phyloP scores from a whole-genome alignment of 2,797 vertebrate species.

The Manis pentadactyla region DNA sequence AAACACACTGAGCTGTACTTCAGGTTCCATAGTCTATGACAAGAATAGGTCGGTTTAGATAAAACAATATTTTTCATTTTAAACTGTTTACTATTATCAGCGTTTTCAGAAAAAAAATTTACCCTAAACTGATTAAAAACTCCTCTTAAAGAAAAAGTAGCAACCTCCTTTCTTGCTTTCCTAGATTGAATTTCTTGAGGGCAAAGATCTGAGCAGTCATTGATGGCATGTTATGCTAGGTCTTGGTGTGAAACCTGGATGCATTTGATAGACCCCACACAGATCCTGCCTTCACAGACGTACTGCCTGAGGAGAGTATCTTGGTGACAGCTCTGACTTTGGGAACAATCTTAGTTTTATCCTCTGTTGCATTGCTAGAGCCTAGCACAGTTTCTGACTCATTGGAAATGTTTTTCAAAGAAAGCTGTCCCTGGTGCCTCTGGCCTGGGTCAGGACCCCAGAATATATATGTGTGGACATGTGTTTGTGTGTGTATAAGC shows the following conservation, averaged over 20 bases:
- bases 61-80: too few species aligned
- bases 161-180: background rate
- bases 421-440: background rate
- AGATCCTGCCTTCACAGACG: background rate
- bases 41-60: background rate
- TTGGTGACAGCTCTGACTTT: background rate
- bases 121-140: background rate
- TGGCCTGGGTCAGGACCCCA: background rate
- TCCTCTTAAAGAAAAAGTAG: conserved; percentile 18
- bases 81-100: background rate
- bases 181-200: conserved; percentile 27
- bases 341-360: background rate
- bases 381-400: background rate
- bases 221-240: background rate
- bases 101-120: conserved; percentile 7
- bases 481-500: background rate
- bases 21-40: background rate
- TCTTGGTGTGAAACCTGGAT: background rate
- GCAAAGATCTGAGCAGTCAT: background rate
- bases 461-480: background rate
- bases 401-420: background rate
- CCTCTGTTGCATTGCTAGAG: background rate
- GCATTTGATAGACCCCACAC: background rate
- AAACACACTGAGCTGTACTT: background rate
- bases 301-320: background rate